phyloP scores from a whole-genome alignment of 2,888 invertebrate species.

The Drosophila barbarae region DNA sequence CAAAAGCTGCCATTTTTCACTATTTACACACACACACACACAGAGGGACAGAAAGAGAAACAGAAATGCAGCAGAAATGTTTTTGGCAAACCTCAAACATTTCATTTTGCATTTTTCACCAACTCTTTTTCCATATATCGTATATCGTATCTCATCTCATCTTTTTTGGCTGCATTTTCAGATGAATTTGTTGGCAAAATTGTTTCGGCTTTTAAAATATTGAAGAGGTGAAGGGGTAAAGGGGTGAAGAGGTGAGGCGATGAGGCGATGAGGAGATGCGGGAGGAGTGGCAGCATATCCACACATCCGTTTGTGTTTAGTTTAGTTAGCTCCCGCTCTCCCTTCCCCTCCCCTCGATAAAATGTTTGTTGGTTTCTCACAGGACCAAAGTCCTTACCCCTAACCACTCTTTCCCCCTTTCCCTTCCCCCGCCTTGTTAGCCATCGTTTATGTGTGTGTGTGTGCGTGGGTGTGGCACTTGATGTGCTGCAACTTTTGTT shows the following conservation, averaged over 20 bases:
- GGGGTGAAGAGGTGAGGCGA: constrained; percentile 33
- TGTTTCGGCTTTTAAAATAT: constrained; percentile 64
- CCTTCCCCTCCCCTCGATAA: background rate
- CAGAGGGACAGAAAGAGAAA: background rate
- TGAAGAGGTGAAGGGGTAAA: constrained; percentile 45
- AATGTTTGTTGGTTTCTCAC: constrained; percentile 39
- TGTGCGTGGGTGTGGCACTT: constrained; percentile 38
- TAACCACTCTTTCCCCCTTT: background rate
- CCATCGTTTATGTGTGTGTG: constrained; percentile 54
- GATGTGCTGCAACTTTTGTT: constrained; percentile 44
- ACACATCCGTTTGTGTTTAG: constrained; percentile 49
- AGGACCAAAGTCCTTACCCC: constrained; percentile 16
- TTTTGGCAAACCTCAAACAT: constrained; percentile 71
- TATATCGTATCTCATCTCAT: constrained; percentile 11
- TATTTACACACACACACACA: constrained; percentile 36
- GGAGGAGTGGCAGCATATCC: background rate
- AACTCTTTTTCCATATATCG: constrained; percentile 12
- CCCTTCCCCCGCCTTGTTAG: constrained; percentile 16
- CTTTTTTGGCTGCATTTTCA: constrained; percentile 30
- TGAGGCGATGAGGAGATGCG: background rate
- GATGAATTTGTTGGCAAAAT: constrained; percentile 63
- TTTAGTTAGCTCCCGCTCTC: constrained; percentile 48
- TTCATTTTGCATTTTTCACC: constrained; percentile 53
- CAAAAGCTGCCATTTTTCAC: constrained; percentile 35
- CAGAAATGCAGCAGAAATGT: constrained; percentile 60